phyloP scores from a whole-genome alignment of 92 coral and sea anemone genomes.

The Epizoanthus fatuus region DNA sequence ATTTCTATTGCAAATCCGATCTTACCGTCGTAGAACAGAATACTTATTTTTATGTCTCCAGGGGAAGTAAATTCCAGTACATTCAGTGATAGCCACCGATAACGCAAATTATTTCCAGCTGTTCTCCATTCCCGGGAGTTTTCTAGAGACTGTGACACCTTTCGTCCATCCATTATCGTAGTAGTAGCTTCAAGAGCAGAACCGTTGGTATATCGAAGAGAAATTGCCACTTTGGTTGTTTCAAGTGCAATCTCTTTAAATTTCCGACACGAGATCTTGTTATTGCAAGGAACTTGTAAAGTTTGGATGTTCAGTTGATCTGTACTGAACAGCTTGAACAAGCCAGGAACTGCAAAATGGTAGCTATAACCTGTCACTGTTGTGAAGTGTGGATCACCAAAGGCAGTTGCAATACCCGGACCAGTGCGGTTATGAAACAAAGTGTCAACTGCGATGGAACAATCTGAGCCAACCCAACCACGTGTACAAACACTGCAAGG shows the following conservation, averaged over 20 bases:
- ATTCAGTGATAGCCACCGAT: conserved; percentile 72
- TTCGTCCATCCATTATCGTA: neutral
- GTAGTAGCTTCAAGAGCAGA: conserved; percentile 14
- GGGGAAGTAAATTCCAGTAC: conserved; percentile 54
- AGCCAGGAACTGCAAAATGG: conserved; percentile 71
- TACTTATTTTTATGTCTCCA: conserved; percentile 36
- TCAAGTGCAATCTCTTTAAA: conserved; percentile 59
- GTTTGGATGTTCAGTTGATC: conserved; percentile 25
- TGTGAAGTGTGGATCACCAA: conserved; percentile 78
- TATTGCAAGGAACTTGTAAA: conserved; percentile 71
- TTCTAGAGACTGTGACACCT: conserved; percentile 1
- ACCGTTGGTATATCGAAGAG: conserved; percentile 12
- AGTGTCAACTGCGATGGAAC: conserved; percentile 57
- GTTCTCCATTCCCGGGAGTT: conserved; percentile 55
- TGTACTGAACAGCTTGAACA: conserved; percentile 52
- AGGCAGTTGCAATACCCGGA: conserved; percentile 51
- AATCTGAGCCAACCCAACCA: conserved; percentile 70
- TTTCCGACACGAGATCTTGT: conserved; percentile 55
- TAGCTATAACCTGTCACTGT: conserved; percentile 56
- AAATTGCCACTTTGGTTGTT: conserved; percentile 2
- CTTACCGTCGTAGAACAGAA: conserved; percentile 65
- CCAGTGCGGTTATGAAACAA: conserved; percentile 35
- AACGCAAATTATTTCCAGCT: conserved; percentile 44
- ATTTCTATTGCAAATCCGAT: conserved; percentile 69
- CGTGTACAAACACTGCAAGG: conserved; percentile 66